Evolutionary conservation across 30 jellyfish, hydroid and myxozoan species (phyloP).

Genomic region (Aurelia sp.): DNA sequence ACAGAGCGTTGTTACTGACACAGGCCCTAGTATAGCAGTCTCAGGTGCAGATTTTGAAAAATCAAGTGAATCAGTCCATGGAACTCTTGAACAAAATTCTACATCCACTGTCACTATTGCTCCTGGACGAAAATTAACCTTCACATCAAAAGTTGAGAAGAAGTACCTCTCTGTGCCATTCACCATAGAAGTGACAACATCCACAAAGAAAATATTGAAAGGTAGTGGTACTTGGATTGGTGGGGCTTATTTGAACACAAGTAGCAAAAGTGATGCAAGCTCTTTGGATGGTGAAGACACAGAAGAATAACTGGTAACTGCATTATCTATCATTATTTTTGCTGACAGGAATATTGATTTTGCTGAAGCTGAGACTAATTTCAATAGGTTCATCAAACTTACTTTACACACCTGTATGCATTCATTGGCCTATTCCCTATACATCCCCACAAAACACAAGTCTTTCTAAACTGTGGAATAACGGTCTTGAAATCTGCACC

Average conservation of each 20-base stretch:
- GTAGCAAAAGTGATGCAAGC: background rate
- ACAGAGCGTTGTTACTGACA: too few relatives aligned
- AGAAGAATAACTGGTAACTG: too few relatives aligned
- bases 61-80: background rate
- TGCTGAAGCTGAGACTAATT: too few relatives aligned
- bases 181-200: conserved; percentile 44
- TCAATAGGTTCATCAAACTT: too few relatives aligned
- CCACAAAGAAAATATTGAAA: conserved; percentile 20
- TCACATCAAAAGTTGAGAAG: background rate
- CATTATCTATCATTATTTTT: too few relatives aligned
- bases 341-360: too few relatives aligned
- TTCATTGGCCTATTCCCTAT: too few relatives aligned
- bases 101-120: conserved; percentile 4
- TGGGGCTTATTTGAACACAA: background rate
- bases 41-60: background rate
- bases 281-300: too few relatives aligned
- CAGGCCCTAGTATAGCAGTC: background rate
- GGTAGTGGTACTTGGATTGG: conserved; percentile 65
- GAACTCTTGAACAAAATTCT: background rate
- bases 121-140: conserved; percentile 37
- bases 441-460: too few relatives aligned
- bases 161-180: conserved; percentile 8
- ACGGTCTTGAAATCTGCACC: too few relatives aligned
- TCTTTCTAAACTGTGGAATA: too few relatives aligned
- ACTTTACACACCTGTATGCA: too few relatives aligned